A percentile compares a stretch with the other conserved stretches of the same genome.
Evolutionary conservation across 2,113 vertebrate genomes (phyloP).

Genomic region (Numida meleagris): DNA sequence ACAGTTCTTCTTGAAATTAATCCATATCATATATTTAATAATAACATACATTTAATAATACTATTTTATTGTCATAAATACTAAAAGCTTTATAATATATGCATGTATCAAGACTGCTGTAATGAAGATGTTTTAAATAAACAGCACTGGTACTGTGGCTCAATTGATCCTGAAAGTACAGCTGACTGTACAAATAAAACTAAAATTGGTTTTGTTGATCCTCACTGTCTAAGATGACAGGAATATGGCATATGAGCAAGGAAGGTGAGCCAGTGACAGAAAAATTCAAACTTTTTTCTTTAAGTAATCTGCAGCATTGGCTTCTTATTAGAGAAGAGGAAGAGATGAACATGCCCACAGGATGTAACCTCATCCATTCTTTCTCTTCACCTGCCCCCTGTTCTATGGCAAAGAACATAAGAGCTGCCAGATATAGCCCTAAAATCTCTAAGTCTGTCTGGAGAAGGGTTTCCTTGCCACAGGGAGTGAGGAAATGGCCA

Average conservation of each 20-base stretch:
- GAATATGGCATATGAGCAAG: background rate
- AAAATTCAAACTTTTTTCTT: background rate
- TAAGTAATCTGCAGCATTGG: background rate
- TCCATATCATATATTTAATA: background rate
- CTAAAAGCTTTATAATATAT: slow-evolving; percentile 37
- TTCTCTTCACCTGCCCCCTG: background rate
- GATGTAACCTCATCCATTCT: background rate
- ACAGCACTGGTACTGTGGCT: background rate
- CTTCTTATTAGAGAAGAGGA: background rate
- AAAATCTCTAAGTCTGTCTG: background rate
- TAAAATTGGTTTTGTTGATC: background rate
- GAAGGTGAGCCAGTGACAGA: background rate
- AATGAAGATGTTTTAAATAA: slow-evolving; percentile 44
- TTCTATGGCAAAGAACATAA: background rate
- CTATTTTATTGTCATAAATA: slow-evolving; percentile 37
- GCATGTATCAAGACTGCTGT: slow-evolving; percentile 30
- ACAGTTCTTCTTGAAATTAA: slow-evolving; percentile 6
- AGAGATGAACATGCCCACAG: background rate
- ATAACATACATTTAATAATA: slow-evolving; percentile 1
- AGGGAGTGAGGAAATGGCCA: background rate
- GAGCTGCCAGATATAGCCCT: background rate
- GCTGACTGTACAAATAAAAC: background rate
- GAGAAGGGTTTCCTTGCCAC: background rate
- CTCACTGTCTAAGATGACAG: background rate
- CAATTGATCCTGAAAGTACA: background rate